phyloP scores from a whole-genome alignment of 1,140 invertebrate species.

The Aphidius ervi region DNA sequence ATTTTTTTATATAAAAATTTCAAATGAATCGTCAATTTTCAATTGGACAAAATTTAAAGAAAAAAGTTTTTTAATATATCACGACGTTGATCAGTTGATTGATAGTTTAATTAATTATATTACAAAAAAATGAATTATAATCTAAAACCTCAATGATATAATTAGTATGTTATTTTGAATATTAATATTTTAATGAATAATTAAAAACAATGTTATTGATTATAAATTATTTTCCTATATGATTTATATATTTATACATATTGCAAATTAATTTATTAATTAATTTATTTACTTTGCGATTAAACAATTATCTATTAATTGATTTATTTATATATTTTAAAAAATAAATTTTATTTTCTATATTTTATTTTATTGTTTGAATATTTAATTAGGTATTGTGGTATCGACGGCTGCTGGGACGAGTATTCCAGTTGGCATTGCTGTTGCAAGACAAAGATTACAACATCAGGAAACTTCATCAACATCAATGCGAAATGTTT shows the following conservation, averaged over 20 bases:
- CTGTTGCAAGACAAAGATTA: conserved; percentile 75
- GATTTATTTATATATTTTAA: background rate
- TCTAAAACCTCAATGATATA: too few species aligned
- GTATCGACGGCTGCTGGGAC: conserved; percentile 47
- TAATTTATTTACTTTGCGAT: background rate
- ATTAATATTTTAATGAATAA: too few species aligned
- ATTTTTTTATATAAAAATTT: too few species aligned
- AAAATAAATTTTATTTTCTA: background rate
- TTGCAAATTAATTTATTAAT: background rate
- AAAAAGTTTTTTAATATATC: too few species aligned
- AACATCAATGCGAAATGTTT: conserved; percentile 50
- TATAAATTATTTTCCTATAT: background rate
- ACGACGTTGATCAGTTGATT: too few species aligned
- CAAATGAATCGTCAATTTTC: too few species aligned
- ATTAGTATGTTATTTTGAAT: too few species aligned
- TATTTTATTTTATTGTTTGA: background rate
- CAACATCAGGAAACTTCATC: conserved; percentile 58
- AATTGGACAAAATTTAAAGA: too few species aligned
- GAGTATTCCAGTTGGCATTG: conserved; percentile 81
- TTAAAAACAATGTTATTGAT: too few species aligned
- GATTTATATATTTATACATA: background rate
- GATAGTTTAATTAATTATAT: too few species aligned
- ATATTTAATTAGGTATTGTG: conserved; percentile 41
- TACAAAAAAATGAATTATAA: too few species aligned
- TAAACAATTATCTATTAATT: background rate